Evolutionary conservation across 1,140 invertebrate species (phyloP).

Genomic region (Brachionus rotundiformis): DNA sequence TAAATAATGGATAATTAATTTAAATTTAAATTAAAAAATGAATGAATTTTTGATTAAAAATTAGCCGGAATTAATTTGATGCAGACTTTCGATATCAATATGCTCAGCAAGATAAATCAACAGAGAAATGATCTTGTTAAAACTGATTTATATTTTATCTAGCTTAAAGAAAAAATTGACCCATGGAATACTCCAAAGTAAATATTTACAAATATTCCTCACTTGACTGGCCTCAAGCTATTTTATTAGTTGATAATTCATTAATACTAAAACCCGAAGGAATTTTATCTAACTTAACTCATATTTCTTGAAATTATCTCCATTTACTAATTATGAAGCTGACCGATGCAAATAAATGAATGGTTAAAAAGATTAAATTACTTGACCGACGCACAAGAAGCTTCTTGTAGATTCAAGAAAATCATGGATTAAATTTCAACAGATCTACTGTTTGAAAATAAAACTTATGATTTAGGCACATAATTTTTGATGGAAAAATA

Average conservation of each 20-base stretch:
- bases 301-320: background rate
- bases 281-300: background rate
- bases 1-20: slow-evolving; percentile 2
- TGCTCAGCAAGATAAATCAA: background rate
- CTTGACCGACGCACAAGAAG: background rate
- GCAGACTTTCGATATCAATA: background rate
- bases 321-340: background rate
- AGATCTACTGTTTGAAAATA: background rate
- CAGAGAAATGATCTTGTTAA: background rate
- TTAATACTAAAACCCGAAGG: background rate
- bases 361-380: background rate
- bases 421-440: background rate
- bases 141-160: slow-evolving; percentile 3
- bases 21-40: slow-evolving; percentile 4
- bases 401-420: background rate
- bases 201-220: slow-evolving; percentile 12
- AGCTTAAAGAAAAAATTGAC: background rate
- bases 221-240: background rate
- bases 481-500: no score
- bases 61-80: background rate
- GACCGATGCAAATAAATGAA: background rate
- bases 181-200: background rate
- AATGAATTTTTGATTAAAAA: background rate
- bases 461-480: no score
- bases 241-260: slow-evolving; percentile 1